These are phyloP conservation scores for Microhierax caerulescens DNA, from an alignment of 2,797 vertebrate species.

Conservation along the genomic window DNA sequence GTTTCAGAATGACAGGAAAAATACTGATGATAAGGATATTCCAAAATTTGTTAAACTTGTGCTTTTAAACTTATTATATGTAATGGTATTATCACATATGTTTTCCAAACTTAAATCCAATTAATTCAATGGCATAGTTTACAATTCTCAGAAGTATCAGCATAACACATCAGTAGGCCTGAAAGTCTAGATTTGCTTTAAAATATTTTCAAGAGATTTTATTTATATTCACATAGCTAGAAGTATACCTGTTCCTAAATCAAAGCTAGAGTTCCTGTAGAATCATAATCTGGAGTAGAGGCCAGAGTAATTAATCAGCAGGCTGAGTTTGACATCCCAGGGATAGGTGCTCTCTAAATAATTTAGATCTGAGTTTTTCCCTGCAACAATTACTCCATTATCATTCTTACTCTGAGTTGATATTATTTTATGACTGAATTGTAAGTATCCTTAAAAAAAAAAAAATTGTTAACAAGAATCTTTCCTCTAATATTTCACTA, in stretches of 20 bases:
- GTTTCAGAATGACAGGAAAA: not conserved
- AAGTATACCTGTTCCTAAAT: not conserved
- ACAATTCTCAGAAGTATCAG: not conserved
- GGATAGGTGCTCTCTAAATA: not conserved
- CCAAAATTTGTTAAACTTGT: not conserved
- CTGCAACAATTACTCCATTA: not conserved
- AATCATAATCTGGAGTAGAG: not conserved
- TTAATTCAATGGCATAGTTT: not conserved
- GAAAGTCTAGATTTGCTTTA: not conserved
- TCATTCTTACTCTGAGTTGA: not conserved
- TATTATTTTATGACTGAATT: not conserved
- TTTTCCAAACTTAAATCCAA: not conserved
- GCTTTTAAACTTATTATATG: not conserved
- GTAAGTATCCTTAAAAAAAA: not conserved
- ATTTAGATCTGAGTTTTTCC: not conserved
- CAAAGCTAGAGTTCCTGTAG: not conserved
- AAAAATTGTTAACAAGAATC: not conserved
- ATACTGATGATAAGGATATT: not conserved
- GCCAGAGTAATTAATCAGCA: slow-evolving; percentile 15
- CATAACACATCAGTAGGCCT: not conserved
- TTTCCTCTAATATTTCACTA: not conserved
- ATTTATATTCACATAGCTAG: not conserved
- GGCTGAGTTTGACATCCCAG: not conserved
- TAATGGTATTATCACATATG: not conserved
- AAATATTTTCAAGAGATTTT: not conserved